Conservation (phyloP, 1,140 invertebrate genomes). For the Drosophila gunungcola region DNA sequence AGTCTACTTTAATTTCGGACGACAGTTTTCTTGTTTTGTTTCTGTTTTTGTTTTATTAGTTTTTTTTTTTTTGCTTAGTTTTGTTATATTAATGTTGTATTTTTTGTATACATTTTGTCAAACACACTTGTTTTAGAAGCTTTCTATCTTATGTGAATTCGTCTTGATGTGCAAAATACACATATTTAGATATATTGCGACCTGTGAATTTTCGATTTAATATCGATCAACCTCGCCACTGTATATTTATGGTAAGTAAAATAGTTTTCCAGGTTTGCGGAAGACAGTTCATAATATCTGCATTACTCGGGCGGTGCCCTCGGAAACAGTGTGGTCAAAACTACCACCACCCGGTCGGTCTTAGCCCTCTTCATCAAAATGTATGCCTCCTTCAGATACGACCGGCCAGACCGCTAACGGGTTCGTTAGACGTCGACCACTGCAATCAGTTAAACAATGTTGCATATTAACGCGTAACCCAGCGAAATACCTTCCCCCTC, state of each 20-base stretch:
- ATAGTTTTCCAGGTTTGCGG: neutral
- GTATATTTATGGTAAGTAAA: neutral
- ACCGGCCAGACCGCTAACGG: conserved; percentile 8
- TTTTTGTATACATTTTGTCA: too few relatives aligned
- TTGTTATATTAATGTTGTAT: too few relatives aligned
- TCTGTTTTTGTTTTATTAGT: too few relatives aligned
- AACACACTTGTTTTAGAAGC: too few relatives aligned
- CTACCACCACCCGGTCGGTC: too few relatives aligned
- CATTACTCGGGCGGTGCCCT: conserved; percentile 8
- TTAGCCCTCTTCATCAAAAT: neutral
- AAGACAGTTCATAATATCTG: conserved; percentile 54
- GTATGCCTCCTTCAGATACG: neutral
- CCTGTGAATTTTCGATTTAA: neutral
- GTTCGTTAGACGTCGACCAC: conserved; percentile 19
- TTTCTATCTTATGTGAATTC: too few relatives aligned
- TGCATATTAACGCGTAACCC: conserved; percentile 70
- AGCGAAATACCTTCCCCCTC: conserved; percentile 7
- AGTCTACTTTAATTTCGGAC: too few relatives aligned
- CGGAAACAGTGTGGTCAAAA: too few relatives aligned
- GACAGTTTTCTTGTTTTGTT: too few relatives aligned
- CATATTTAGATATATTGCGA: too few relatives aligned
- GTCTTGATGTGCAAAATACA: too few relatives aligned
- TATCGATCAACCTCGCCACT: neutral
- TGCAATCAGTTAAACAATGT: conserved; percentile 80
- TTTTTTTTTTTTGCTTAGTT: too few relatives aligned